Percentiles rank a stretch among this genome's conserved stretches.
Evolutionary conservation across 2,888 invertebrate species (phyloP).

Genomic region (Choristoneura rosaceana): DNA sequence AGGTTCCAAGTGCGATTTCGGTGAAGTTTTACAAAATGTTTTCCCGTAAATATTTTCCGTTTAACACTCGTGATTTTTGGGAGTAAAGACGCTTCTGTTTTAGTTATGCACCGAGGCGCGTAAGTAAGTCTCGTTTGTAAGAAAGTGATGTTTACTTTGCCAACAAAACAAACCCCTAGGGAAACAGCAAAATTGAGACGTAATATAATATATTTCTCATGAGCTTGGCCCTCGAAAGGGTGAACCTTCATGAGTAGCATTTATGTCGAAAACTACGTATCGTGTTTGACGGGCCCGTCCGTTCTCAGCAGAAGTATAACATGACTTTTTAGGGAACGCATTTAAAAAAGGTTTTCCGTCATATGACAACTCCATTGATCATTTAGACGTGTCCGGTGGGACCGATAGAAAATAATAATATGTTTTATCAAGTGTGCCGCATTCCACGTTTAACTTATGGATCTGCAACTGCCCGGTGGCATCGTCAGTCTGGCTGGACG

Average conservation of each 20-base stretch:
- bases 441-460: too few relatives aligned
- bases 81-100: not conserved
- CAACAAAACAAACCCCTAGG: constrained; percentile 19
- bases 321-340: constrained; percentile 19
- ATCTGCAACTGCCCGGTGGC: too few relatives aligned
- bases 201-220: constrained; percentile 17
- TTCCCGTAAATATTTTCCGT: not conserved
- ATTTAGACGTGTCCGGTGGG: constrained; percentile 11
- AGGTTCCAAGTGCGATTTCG: not conserved
- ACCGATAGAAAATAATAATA: constrained; percentile 15
- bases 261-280: constrained; percentile 35
- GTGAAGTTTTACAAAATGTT: not conserved
- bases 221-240: constrained; percentile 18
- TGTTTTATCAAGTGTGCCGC: not conserved
- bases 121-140: not conserved
- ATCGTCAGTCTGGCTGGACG: too few relatives aligned
- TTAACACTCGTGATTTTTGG: not conserved
- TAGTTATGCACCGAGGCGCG: not conserved
- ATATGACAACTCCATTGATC: constrained; percentile 19
- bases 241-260: constrained; percentile 34
- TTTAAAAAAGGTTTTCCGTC: constrained; percentile 30
- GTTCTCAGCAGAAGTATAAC: constrained; percentile 9
- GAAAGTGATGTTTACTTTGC: constrained; percentile 4
- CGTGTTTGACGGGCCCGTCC: constrained; percentile 20
- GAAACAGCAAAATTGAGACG: constrained; percentile 24